phyloP scores from a whole-genome alignment of 2,888 invertebrate genomes.

The Phaonia tiefii region DNA sequence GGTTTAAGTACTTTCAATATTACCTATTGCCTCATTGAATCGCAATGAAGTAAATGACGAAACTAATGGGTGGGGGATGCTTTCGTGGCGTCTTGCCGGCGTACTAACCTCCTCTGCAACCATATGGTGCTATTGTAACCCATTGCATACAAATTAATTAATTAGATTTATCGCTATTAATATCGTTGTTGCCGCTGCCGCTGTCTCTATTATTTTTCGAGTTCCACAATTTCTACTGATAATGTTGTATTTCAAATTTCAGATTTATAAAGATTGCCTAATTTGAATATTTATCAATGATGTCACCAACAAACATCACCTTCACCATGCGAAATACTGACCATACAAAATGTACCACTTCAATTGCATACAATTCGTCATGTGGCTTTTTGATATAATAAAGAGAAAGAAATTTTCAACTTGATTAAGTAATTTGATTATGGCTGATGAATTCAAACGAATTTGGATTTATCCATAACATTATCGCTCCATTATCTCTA shows the following conservation, averaged over 20 bases:
- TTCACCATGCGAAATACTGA: not conserved
- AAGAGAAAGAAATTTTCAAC: no score
- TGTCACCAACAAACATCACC: not conserved
- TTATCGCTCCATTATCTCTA: not conserved
- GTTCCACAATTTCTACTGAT: conserved; percentile 1
- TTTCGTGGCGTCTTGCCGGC: no score
- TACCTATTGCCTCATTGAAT: conserved; percentile 11
- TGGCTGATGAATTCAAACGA: conserved; percentile 4
- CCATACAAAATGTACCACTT: not conserved
- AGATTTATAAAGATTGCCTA: not conserved
- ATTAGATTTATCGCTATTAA: conserved; percentile 48
- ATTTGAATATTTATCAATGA: not conserved
- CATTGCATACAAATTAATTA: conserved; percentile 58
- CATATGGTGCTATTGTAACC: not conserved
- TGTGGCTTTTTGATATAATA: no score
- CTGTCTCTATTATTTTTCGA: conserved; percentile 12
- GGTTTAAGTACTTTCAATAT: not conserved
- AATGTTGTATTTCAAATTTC: not conserved
- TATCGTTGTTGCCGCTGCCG: conserved; percentile 1
- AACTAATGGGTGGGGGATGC: no score
- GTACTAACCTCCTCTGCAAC: no score
- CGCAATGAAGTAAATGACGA: not conserved
- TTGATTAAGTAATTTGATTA: conserved; percentile 32
- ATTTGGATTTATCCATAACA: not conserved
- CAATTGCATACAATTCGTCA: not conserved